Evolutionary conservation across 1,140 invertebrate genomes (phyloP).

Genomic region (Danaus melanippus): DNA sequence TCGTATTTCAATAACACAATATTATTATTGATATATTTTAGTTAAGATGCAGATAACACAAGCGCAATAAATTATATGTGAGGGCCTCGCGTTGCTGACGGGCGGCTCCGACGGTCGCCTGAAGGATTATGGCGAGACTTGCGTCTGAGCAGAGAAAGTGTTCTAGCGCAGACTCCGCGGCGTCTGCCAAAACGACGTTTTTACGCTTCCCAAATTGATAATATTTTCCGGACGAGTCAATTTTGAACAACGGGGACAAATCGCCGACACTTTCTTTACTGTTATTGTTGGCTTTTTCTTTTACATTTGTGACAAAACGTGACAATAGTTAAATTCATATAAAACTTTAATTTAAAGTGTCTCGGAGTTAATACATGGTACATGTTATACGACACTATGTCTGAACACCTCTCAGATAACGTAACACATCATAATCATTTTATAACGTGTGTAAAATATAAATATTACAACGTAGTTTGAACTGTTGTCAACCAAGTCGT

Average conservation of each 20-base stretch:
- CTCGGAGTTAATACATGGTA: too few relatives aligned
- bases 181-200: constrained; percentile 67
- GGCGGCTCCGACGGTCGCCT: constrained; percentile 42
- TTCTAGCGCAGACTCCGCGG: constrained; percentile 61
- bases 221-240: constrained; percentile 56
- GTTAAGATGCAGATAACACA: too few relatives aligned
- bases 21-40: too few relatives aligned
- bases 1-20: too few relatives aligned
- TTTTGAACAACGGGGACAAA: constrained; percentile 31
- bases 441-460: constrained; percentile 16
- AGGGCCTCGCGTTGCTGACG: constrained; percentile 28
- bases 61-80: constrained; percentile 6
- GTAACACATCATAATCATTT: constrained; percentile 26
- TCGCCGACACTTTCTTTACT: constrained; percentile 27
- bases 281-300: constrained; percentile 18
- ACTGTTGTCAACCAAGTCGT: constrained; percentile 6
- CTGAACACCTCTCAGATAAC: constrained; percentile 4
- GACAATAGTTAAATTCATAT: constrained; percentile 2
- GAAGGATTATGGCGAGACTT: constrained; percentile 47
- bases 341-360: too few relatives aligned
- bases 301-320: constrained; percentile 7
- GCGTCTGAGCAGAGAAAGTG: constrained; percentile 64
- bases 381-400: too few relatives aligned
- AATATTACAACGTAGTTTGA: constrained; percentile 10
- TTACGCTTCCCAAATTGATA: constrained; percentile 62